phyloP scores from a whole-genome alignment of 2,797 vertebrate species.

The Sebastes vulpes region DNA sequence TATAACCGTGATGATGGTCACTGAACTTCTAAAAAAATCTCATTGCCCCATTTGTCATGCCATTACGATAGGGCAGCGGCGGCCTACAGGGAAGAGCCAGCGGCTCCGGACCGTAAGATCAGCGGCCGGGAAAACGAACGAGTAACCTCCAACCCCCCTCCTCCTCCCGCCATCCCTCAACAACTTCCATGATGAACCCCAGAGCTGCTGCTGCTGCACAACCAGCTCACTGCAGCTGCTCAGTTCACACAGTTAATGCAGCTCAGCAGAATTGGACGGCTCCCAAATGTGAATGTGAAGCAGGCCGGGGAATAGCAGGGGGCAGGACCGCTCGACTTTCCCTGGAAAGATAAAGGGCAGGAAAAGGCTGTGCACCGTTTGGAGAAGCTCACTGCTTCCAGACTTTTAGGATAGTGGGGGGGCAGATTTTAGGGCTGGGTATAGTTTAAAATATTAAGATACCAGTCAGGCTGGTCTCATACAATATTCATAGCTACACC shows the following conservation, averaged over 20 bases:
- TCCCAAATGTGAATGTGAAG: constrained; percentile 25
- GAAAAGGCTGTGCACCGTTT: background rate
- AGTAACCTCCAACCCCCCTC: background rate
- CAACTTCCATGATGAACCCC: background rate
- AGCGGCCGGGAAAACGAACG: constrained; percentile 16
- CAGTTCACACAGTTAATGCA: constrained; percentile 13
- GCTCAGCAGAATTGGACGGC: constrained; percentile 22
- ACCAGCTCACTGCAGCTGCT: constrained; percentile 8
- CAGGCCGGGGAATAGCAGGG: constrained; percentile 4
- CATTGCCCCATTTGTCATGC: constrained; percentile 28
- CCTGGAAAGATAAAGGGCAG: constrained; percentile 22
- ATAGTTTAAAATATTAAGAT: too few species aligned
- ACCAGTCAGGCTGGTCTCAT: background rate
- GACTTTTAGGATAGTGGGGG: background rate
- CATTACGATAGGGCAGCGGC: constrained; percentile 7
- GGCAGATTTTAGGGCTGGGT: too few species aligned
- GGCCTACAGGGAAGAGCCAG: constrained; percentile 8
- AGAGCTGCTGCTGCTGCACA: constrained; percentile 6
- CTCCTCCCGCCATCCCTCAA: background rate
- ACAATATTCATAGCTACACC: background rate
- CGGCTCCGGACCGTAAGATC: background rate
- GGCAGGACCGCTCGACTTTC: background rate
- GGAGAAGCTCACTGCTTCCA: background rate
- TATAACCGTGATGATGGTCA: constrained; percentile 13
- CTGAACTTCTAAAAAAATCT: constrained; percentile 30